Conservation (phyloP, 2,113 vertebrate genomes). For the Tinamus guttatus region DNA sequence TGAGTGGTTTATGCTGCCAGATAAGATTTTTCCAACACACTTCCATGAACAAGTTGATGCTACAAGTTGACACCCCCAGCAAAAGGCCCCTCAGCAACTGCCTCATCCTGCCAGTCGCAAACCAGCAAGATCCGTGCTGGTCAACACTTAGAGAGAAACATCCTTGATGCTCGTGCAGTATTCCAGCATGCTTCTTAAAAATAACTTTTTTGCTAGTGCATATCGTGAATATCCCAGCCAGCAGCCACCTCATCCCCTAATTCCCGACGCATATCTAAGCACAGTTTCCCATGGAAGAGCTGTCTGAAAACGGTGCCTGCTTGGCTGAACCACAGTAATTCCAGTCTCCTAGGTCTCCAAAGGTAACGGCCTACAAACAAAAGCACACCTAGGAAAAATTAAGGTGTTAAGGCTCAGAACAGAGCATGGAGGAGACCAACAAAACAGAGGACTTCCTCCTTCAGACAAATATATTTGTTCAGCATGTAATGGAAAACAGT, state of each 20-base stretch:
- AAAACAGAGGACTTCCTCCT: not conserved
- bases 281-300: not conserved
- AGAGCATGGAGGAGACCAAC: not conserved
- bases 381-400: rapidly evolving
- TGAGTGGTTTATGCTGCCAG: not conserved
- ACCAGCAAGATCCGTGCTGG: not conserved
- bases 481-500: not conserved
- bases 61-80: not conserved
- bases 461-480: not conserved
- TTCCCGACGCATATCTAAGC: not conserved
- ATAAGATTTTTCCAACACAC: not conserved
- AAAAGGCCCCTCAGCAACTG: not conserved
- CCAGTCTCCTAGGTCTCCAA: not conserved
- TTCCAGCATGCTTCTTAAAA: not conserved
- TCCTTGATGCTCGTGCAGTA: not conserved
- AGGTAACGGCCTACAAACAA: not conserved
- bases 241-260: rapidly evolving
- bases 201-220: not conserved
- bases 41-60: not conserved
- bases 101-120: not conserved
- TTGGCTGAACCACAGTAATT: rapidly evolving
- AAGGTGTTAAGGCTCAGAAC: not conserved
- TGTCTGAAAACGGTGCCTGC: rapidly evolving
- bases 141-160: not conserved
- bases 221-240: not conserved